phyloP scores from a whole-genome alignment of 2,113 vertebrate species.

The Pollachius pollachius region DNA sequence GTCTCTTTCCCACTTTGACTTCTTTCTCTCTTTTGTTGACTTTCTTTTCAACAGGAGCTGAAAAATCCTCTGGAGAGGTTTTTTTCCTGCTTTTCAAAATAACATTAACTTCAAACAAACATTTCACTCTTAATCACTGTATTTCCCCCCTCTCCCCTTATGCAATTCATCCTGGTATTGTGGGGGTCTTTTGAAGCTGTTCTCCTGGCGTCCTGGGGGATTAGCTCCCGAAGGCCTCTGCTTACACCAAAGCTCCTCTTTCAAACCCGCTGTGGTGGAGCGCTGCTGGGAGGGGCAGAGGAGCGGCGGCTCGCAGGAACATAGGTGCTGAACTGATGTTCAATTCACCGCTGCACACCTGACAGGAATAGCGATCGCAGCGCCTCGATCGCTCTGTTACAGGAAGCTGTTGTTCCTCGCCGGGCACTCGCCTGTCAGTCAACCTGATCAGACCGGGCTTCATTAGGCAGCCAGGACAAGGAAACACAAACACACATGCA shows the following conservation, averaged over 20 bases:
- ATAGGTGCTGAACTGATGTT: constrained; percentile 73
- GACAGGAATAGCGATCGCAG: constrained; percentile 73
- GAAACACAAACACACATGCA: constrained; percentile 1
- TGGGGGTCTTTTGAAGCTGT: constrained; percentile 73
- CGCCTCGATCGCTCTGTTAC: constrained; percentile 48
- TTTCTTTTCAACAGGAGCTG: constrained; percentile 51
- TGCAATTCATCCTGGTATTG: constrained; percentile 67
- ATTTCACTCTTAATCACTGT: constrained; percentile 80
- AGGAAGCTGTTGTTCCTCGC: constrained; percentile 59
- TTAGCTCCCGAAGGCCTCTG: constrained; percentile 69
- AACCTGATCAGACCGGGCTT: constrained; percentile 21
- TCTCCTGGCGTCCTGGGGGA: constrained; percentile 72
- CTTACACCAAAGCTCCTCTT: constrained; percentile 78
- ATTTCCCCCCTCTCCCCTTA: constrained; percentile 63
- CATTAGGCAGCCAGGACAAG: not conserved
- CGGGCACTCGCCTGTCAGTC: constrained; percentile 60
- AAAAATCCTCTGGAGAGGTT: constrained; percentile 73
- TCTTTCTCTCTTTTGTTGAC: constrained; percentile 47
- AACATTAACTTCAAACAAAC: constrained; percentile 82
- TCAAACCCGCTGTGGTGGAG: constrained; percentile 63
- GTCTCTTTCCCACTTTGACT: constrained; percentile 57
- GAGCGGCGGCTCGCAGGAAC: constrained; percentile 63
- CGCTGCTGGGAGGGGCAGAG: not conserved
- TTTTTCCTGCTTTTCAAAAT: constrained; percentile 65
- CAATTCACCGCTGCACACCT: constrained; percentile 70